These are phyloP conservation scores for Menura novaehollandiae DNA, from an alignment of 2,113 vertebrate species.

Conservation along the genomic window DNA sequence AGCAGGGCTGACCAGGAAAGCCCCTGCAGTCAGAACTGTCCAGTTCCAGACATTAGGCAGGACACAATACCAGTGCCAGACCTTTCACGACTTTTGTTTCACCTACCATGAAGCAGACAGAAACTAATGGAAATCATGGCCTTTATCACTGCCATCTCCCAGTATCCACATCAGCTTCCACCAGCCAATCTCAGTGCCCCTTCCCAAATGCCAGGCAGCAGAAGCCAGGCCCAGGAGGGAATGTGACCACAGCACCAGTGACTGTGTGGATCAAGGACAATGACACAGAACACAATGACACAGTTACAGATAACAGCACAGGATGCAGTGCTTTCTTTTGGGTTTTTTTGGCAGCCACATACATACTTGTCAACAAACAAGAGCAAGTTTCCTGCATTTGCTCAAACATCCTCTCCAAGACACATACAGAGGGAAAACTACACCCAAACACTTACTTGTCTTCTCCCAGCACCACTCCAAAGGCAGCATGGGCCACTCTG, in stretches of 20 bases:
- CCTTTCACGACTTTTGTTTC: neutral
- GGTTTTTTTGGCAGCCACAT: neutral
- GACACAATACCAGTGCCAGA: neutral
- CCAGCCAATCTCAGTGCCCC: neutral
- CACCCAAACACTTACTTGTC: constrained; percentile 87
- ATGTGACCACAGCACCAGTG: neutral
- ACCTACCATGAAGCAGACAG: neutral
- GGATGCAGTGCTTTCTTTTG: neutral
- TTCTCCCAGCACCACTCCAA: constrained; percentile 95
- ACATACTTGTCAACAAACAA: neutral
- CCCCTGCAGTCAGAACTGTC: neutral
- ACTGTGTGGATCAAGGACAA: neutral
- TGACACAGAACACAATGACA: neutral
- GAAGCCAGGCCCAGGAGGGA: neutral
- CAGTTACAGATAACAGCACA: neutral
- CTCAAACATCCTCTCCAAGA: neutral
- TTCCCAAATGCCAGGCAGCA: neutral
- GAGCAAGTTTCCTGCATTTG: neutral
- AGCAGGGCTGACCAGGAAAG: neutral
- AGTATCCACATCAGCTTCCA: neutral
- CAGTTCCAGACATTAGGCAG: neutral
- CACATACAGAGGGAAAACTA: neutral
- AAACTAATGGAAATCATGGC: neutral
- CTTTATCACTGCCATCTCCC: neutral
- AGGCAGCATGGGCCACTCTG: constrained; percentile 87